Conservation (phyloP, 2,797 vertebrate species). For the Heterohyrax brucei region DNA sequence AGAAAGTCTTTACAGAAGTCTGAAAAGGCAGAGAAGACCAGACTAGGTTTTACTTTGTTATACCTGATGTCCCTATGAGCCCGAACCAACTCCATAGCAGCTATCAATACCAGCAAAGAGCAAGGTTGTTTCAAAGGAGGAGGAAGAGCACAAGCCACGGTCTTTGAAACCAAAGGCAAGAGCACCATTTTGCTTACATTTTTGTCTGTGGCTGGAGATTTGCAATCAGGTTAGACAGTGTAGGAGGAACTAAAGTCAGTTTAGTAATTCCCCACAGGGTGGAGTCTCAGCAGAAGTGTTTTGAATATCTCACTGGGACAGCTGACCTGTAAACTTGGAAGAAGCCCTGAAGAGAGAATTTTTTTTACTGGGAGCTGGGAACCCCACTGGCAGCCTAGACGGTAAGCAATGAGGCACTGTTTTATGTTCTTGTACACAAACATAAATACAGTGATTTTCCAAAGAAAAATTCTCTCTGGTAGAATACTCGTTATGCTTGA, state of each 20-base stretch:
- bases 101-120: background rate
- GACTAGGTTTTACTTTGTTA: too few species aligned
- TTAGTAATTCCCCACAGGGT: conserved; percentile 65
- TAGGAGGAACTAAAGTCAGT: conserved; percentile 62
- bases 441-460: background rate
- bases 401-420: conserved; percentile 66
- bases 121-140: background rate
- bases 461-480: background rate
- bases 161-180: background rate
- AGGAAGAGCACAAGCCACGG: background rate
- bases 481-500: background rate
- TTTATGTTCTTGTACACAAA: background rate
- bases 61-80: too few species aligned
- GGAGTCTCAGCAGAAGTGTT: conserved; percentile 45
- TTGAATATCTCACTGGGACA: background rate
- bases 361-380: background rate
- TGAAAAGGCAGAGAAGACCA: background rate
- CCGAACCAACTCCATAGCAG: too few species aligned
- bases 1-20: background rate
- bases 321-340: background rate
- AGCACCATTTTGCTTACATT: background rate
- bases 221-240: background rate
- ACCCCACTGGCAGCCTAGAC: background rate
- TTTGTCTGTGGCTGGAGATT: background rate
- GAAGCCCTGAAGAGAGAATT: background rate